Base-by-base conservation (phyloP, 2,888 invertebrate genomes). In the Sylvicola cinctus region DNA sequence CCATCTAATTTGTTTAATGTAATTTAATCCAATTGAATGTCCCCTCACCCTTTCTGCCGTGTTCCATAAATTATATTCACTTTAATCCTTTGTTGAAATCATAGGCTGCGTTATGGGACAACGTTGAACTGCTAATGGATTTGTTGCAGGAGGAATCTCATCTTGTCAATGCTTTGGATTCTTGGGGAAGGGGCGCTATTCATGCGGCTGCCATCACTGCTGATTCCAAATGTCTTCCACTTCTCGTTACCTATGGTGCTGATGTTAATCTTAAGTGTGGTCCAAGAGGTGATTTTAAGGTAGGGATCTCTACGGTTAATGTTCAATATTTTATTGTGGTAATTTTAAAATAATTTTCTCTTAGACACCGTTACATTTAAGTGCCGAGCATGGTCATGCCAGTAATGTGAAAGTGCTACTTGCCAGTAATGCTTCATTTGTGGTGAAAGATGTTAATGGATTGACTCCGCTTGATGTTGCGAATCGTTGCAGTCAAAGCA, bases 71-170 rank as follows among this genome's bases (percentile, higher is more conserved):
- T n/a, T n/a, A n/a, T n/a, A n/a, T n/a, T n/a, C n/a, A n/a, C n/a
- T n/a, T n/a, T n/a, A n/a, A n/a, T n/a, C n/a, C n/a, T n/a, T n/a
- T 20, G 12, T 38, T 31, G 25, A 11, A n/a, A 39, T 47, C 51
- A 29, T 42, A 77, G 73, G 83, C 85, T 11, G 83, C 85, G 1
- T 54, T 85, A 12, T 87, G 87, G 84, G 84, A 85, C 54, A 87
- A 87, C 49, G 70, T 76, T 13, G 85, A 87, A 49, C 62, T 88
- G 2, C 60, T 87, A n/a, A 71, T 74, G 47, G 85, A 85, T 55
- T 61, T 88, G 17, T 48, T 87, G 6, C 64, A 68, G 29, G 61
- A 62, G 0, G 74, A 77, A 34, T 61, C 68, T 41, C 50, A 45
- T 40, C 65, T 52, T 53, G 64, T 76, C 29, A 70, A 81, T 50